These are phyloP conservation scores for Selene dorsalis DNA, from an alignment of 2,797 vertebrate species.

Conservation along the genomic window DNA sequence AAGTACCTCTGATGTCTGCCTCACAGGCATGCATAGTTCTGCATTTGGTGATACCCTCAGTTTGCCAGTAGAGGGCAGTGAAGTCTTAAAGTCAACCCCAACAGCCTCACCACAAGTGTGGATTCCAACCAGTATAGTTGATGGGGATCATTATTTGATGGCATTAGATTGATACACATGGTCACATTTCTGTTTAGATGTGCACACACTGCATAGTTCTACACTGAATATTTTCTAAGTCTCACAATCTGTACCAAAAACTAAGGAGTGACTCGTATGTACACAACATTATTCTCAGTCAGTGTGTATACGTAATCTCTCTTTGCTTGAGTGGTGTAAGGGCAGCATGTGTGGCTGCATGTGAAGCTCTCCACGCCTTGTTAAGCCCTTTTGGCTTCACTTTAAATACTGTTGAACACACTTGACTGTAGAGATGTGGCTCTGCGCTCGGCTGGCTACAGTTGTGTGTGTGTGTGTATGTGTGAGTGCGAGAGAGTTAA, in stretches of 20 bases:
- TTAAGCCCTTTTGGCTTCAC: conserved; percentile 55
- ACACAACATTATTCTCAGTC: conserved; percentile 34
- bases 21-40: neutral
- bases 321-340: conserved; percentile 14
- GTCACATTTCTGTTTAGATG: conserved; percentile 15
- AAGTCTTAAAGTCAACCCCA: conserved; percentile 9
- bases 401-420: conserved; percentile 60
- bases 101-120: neutral
- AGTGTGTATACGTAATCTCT: conserved; percentile 35
- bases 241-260: conserved; percentile 5
- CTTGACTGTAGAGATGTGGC: conserved; percentile 45
- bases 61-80: conserved; percentile 69
- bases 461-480: conserved; percentile 23
- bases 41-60: neutral
- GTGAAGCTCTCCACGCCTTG: conserved; percentile 39
- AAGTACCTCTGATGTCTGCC: neutral
- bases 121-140: conserved; percentile 12
- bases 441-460: conserved; percentile 46
- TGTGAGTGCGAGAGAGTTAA: conserved; percentile 37
- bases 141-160: neutral
- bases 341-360: conserved; percentile 40
- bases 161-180: conserved; percentile 8
- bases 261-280: conserved; percentile 24
- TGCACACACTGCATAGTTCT: neutral
- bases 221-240: conserved; percentile 4